These are phyloP conservation scores for Saccopteryx bilineata DNA, from an alignment of 2,113 vertebrate genomes.

Conservation along the genomic window DNA sequence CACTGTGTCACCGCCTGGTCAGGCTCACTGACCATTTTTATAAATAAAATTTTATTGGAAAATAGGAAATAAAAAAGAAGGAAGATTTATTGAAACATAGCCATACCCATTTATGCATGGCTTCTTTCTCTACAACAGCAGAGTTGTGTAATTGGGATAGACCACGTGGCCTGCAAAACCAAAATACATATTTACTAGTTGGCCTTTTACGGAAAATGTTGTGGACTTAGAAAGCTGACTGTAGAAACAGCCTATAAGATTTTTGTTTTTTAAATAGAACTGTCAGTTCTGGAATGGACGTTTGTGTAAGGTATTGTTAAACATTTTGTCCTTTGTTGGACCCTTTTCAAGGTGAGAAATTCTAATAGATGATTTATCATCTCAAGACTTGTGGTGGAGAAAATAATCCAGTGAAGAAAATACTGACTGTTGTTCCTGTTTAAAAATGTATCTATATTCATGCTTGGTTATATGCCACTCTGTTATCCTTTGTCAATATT, in stretches of 20 bases:
- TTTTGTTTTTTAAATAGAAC: constrained; percentile 48
- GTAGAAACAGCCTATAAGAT: background rate
- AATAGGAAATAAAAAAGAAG: too few species aligned
- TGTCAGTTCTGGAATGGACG: constrained; percentile 7
- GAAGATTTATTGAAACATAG: background rate
- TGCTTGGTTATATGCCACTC: background rate
- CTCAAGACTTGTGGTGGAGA: background rate
- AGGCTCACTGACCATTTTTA: background rate
- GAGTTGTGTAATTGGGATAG: background rate
- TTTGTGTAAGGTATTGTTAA: background rate
- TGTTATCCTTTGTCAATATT: constrained; percentile 39
- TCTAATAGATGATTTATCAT: constrained; percentile 14
- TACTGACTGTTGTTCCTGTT: background rate
- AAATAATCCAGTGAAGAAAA: constrained; percentile 14
- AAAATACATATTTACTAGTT: background rate
- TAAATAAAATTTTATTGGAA: constrained; percentile 45
- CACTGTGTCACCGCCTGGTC: too few species aligned
- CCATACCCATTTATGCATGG: background rate
- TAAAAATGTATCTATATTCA: background rate
- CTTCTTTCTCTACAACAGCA: background rate
- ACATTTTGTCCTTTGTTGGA: constrained; percentile 14
- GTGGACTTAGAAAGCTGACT: background rate
- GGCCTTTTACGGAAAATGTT: constrained; percentile 17
- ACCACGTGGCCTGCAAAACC: background rate
- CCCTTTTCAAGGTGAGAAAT: constrained; percentile 21